Evolutionary conservation across 2,797 vertebrate species (phyloP).

Genomic region (Taenioides sp.): DNA sequence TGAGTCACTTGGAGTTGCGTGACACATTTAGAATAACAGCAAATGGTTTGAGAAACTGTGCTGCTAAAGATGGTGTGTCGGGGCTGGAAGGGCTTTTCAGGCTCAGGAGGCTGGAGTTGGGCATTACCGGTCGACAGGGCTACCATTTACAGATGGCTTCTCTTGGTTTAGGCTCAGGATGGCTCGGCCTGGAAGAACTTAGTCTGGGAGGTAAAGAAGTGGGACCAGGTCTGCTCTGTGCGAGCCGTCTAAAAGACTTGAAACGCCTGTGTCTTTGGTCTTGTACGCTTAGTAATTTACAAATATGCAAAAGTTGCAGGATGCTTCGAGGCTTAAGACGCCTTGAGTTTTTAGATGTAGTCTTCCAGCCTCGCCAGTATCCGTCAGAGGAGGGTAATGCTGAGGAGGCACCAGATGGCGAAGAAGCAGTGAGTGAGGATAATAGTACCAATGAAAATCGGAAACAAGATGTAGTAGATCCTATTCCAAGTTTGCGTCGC

Average conservation of each 20-base stretch:
- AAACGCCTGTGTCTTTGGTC: conserved; percentile 69
- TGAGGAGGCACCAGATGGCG: conserved; percentile 47
- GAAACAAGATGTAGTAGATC: conserved; percentile 58
- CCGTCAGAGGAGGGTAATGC: conserved; percentile 53
- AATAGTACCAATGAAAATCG: conserved; percentile 51
- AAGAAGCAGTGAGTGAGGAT: conserved; percentile 43
- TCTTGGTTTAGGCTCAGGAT: conserved; percentile 76
- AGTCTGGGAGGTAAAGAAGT: conserved; percentile 80
- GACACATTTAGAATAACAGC: conserved; percentile 78
- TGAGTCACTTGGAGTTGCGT: conserved; percentile 70
- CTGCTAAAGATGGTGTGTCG: conserved; percentile 63
- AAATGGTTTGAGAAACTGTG: conserved; percentile 73
- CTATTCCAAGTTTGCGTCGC: conserved; percentile 69
- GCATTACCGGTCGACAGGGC: conserved; percentile 70
- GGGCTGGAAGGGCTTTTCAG: conserved; percentile 67
- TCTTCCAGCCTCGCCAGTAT: conserved; percentile 69
- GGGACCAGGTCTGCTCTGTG: conserved; percentile 74
- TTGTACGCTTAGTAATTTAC: conserved; percentile 74
- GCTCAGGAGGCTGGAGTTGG: conserved; percentile 77
- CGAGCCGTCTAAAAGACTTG: conserved; percentile 75
- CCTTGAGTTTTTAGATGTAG: conserved; percentile 76
- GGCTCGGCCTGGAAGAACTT: conserved; percentile 77
- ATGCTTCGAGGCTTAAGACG: conserved; percentile 68
- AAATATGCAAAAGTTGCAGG: conserved; percentile 75
- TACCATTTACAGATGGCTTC: conserved; percentile 80